Base-by-base conservation (phyloP, 1,140 invertebrate genomes). In the Trypoxylus dichotomus region DNA sequence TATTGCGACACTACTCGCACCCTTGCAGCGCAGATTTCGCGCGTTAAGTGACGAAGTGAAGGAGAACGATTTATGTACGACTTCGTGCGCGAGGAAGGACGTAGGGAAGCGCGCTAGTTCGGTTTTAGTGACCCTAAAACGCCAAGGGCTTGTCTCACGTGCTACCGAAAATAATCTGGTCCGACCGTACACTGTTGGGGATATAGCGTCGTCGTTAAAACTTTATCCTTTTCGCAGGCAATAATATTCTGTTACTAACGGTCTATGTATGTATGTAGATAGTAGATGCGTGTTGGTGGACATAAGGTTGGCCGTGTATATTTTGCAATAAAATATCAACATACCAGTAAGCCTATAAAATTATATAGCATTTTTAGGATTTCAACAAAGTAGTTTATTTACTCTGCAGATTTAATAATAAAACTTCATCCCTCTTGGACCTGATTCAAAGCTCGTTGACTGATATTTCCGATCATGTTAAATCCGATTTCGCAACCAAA, bases 101-200 rank as follows among this genome's bases (percentile, higher is more conserved):
- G 43, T n/a, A n/a, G n/a, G 8, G n/a, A 47, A 47, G 43, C 3
- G 13, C 1, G 13, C 19, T 54, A 54, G 47, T 5, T n/a, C n/a
- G 47, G 15, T 54, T 54, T 54, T 54, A 54, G 15, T 54, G 47
- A 54, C n/a, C 15, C 15, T 54, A 54, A 54, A 54, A 54, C 47
- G 47, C n/a, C n/a, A 54, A n/a, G 19, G 15, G 7, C 19, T 54
- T 54, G 47, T 54, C 3, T 54, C 47, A 54, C 19, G 47, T 54
- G 47, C 47, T 54, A 54, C 47, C 47, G 47, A 54, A 54, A 54
- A 54, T 54, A 54, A 54, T 54, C 47, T 54, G n/a, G 47, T 54
- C 19, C 3, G 47, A 15, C 47, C 47, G 47, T 10, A 15, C 15
- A 54, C 19, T 1, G 43, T 47, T 47, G 7, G n/a, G 11, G 47